Evolutionary conservation across 1,140 invertebrate species (phyloP), one percentile per base, ranked within the genome.

Genomic region (Papilio xuthus): DNA sequence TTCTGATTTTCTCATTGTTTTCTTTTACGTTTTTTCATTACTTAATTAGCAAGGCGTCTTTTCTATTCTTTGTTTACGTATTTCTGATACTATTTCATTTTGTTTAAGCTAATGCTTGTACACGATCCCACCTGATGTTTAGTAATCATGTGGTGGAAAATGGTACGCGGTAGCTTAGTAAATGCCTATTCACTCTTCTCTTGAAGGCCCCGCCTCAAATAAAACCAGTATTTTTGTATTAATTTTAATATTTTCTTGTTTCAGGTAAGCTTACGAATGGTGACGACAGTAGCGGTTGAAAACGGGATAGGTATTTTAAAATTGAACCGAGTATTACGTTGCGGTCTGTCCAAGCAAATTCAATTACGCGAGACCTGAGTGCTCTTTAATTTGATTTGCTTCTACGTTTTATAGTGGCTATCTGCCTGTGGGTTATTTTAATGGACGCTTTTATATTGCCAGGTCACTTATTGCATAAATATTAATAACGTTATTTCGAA

Each of bases 341-440:
- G 50, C 20, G 37, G 37, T 73, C 42, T 73, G 71, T 80, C 77
- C 72, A 23, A 53, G 47, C 71, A 82, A 82, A 82, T 82, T 77
- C 20, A 79, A 82, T 82, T 82, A 82, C 74, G 70, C 41, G 56
- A 63, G n/a, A 50, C 81, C 63, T 41, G 73, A 82, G 81, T 82
- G 76, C 79, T 78, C 81, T 82, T 77, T 80, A 67, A 67, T 67
- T 67, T 32, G 60, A 67, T 67, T 67, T 78, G 72, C 76, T 63
- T 32, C 74, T 28, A 41, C 56, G 63, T 56, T 60, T 63, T 76
- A 60, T 41, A 23, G 63, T 13, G 9, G 41, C 67, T 67, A 32
- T 73, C 71, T 73, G 41, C 8, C 20, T 76, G 53, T 41, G 56
- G 53, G 9, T 63, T 15, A n/a, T 60, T 63, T 76, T 76, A 76